Evolutionary conservation across 2,113 vertebrate species (phyloP).

Genomic region (Grus americana): DNA sequence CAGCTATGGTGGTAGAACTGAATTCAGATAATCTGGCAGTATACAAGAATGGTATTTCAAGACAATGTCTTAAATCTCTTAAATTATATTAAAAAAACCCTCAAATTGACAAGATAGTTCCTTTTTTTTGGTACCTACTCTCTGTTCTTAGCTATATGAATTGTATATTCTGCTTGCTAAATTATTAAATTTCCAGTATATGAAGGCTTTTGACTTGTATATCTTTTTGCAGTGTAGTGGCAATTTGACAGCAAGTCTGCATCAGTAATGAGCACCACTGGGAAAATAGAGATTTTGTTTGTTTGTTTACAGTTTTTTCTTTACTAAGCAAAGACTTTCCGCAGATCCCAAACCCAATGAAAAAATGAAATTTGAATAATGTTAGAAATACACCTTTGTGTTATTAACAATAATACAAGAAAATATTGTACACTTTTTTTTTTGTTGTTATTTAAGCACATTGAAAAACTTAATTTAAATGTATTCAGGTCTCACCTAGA

Average conservation of each 20-base stretch:
- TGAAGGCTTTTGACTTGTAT: neutral
- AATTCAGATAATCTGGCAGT: neutral
- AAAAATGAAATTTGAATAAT: neutral
- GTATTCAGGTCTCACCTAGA: neutral
- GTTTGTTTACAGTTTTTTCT: neutral
- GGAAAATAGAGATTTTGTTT: neutral
- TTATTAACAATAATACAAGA: neutral
- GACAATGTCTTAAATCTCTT: neutral
- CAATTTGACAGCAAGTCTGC: slow-evolving; percentile 8
- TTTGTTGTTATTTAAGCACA: neutral
- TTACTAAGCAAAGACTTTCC: neutral
- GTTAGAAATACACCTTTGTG: neutral
- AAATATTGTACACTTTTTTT: neutral
- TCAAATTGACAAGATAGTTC: neutral
- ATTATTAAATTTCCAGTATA: neutral
- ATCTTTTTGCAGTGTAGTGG: neutral
- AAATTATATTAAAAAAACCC: neutral
- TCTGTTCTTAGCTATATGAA: neutral
- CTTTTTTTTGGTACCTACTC: neutral
- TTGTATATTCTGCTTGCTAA: neutral
- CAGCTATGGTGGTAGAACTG: neutral
- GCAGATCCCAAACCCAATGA: neutral
- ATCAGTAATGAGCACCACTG: neutral
- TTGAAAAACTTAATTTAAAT: neutral
- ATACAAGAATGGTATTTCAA: neutral